Conservation (phyloP, 2,113 vertebrate genomes). For the Carlito syrichta region DNA sequence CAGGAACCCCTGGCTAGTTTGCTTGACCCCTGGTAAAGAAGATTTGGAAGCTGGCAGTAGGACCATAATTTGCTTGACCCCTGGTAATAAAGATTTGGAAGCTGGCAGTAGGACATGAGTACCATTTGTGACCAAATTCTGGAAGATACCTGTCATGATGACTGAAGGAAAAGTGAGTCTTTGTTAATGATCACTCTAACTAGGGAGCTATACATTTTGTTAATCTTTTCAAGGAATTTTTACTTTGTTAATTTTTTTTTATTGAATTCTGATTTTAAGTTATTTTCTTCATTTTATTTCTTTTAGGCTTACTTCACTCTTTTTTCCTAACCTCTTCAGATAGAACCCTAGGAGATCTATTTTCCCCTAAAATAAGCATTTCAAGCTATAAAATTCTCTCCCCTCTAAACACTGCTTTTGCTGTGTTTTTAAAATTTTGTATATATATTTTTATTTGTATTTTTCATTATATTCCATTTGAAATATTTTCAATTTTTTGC, state of each 20-base stretch:
- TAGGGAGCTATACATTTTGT: neutral
- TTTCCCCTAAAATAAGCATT: neutral
- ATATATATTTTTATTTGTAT: neutral
- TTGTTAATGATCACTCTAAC: neutral
- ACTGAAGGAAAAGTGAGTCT: neutral
- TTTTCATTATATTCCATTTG: neutral
- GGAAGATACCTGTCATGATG: neutral
- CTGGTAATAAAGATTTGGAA: neutral
- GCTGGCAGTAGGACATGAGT: neutral
- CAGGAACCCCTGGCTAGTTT: neutral
- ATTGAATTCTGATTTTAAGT: neutral
- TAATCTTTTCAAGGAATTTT: neutral
- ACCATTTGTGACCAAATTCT: neutral
- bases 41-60: neutral
- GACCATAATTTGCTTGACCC: neutral
- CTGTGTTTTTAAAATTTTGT: neutral
- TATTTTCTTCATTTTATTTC: neutral
- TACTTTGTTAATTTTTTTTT: neutral
- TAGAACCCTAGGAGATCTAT: neutral
- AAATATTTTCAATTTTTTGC: neutral
- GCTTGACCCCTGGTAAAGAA: neutral
- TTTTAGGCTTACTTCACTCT: neutral
- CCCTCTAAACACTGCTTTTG: neutral
- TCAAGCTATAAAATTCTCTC: neutral
- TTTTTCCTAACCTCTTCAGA: neutral